phyloP scores from a whole-genome alignment of 2,888 invertebrate genomes.

The Trilocha varians region DNA sequence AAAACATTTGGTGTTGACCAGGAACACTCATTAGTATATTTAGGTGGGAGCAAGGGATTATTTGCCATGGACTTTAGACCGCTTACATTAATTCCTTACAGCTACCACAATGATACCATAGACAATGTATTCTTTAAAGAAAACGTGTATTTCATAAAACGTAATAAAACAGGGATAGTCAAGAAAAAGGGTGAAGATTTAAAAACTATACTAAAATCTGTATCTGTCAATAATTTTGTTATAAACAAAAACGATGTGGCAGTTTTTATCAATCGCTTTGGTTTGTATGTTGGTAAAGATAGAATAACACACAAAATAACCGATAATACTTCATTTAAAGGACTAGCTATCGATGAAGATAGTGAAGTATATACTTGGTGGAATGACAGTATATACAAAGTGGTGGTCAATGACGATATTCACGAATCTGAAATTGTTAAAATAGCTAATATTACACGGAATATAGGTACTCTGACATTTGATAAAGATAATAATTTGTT shows the following conservation, averaged over 20 bases:
- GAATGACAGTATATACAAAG: constrained; percentile 53
- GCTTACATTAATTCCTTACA: constrained; percentile 35
- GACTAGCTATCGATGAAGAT: constrained; percentile 45
- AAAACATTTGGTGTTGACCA: constrained; percentile 56
- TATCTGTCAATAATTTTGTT: constrained; percentile 42
- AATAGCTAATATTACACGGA: constrained; percentile 32
- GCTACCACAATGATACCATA: constrained; percentile 46
- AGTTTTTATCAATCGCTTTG: constrained; percentile 38
- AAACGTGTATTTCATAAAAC: constrained; percentile 43
- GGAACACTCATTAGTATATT: constrained; percentile 38
- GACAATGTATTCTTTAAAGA: constrained; percentile 41
- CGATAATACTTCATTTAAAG: constrained; percentile 47
- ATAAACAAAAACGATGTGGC: constrained; percentile 42
- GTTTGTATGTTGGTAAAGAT: constrained; percentile 41
- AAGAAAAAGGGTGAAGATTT: constrained; percentile 46
- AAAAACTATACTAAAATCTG: constrained; percentile 29
- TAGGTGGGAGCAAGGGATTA: constrained; percentile 53
- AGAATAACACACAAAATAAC: constrained; percentile 32
- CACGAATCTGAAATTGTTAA: constrained; percentile 32
- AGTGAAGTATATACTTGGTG: constrained; percentile 54
- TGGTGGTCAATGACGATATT: constrained; percentile 33
- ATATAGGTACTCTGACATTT: constrained; percentile 48
- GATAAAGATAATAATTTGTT: constrained; percentile 51
- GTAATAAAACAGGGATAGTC: constrained; percentile 34
- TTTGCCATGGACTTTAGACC: constrained; percentile 31